These are phyloP conservation scores for Hymenopus coronatus DNA, from an alignment of 2,888 invertebrate genomes.

Conservation along the genomic window DNA sequence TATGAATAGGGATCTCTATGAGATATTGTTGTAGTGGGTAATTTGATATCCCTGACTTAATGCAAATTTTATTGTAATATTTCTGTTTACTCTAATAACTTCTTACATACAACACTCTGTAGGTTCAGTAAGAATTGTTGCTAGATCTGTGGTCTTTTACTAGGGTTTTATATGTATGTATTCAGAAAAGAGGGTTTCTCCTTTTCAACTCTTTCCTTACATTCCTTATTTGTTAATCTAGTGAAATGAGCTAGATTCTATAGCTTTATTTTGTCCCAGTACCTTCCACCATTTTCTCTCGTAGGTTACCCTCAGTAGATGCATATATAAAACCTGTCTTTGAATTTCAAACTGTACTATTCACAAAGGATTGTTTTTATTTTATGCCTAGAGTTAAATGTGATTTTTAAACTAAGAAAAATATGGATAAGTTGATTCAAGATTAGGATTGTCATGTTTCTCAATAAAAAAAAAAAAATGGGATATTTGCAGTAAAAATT, in stretches of 20 bases:
- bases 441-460: too few relatives aligned
- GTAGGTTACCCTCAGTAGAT: neutral
- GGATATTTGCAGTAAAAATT: too few relatives aligned
- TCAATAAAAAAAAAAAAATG: too few relatives aligned
- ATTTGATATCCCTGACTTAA: too few relatives aligned
- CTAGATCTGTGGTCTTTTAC: neutral
- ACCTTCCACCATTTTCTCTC: neutral
- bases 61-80: too few relatives aligned
- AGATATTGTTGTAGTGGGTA: too few relatives aligned
- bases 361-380: neutral
- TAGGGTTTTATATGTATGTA: neutral
- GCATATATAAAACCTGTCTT: neutral
- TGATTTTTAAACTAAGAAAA: neutral
- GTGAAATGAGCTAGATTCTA: neutral
- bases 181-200: neutral
- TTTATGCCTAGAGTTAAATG: neutral
- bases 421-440: neutral
- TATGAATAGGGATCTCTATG: too few relatives aligned
- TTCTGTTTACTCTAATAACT: neutral
- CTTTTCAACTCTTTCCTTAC: slow-evolving; percentile 13
- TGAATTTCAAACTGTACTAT: neutral
- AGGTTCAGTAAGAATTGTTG: neutral
- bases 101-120: neutral
- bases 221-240: slow-evolving; percentile 11
- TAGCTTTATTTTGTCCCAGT: neutral